Base-by-base conservation (phyloP, 2,888 invertebrate species). In the Chymomyza caudatula region DNA sequence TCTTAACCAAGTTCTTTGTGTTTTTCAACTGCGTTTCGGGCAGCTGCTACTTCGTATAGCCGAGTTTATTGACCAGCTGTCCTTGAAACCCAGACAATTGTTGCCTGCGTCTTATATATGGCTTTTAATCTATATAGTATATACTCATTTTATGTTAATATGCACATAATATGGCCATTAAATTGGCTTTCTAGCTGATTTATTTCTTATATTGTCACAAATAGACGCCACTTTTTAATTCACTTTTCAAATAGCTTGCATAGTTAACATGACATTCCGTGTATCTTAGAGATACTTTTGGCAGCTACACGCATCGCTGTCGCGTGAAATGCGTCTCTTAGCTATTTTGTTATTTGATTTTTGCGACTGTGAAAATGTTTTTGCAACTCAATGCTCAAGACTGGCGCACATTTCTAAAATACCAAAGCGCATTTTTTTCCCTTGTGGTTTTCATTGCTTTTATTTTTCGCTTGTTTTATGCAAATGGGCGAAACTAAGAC, bases 11-110 rank as follows among this genome's bases (percentile, higher is more conserved):
- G 61, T 76, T 69, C 69, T 75, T 71, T 75, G 78, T 81, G 69
- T 51, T 65, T 23, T 5, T 8, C 29, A 37, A 1, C 11, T 11
- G 29, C 29, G 29, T 29, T 29, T 29, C 29, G 29, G 4, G 29
- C 29, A 29, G 29, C 29, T 29, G 6, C 29, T 37, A 37, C 3
- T 29, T 1, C 29, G 4, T 29, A 29, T 29, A 37, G 29, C 29
- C 3, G 65, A 69, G 80, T 80, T 80, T 77, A 80, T 83, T 63
- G 85, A 80, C 80, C 80, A 75, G 66, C 63, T 77, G 85, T 80
- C 80, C 80, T 80, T 80, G 85, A 73, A 62, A 23, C 66, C 62
- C 67, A 74, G 82, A 65, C 81, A 76, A 65, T 80, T 61, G 74
- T 56, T 61, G 47, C 15, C 4, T 29, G 29, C 3, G 8, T 29